Conservation (phyloP, 1,140 invertebrate genomes). For the Daktulosphaira vitifoliae region DNA sequence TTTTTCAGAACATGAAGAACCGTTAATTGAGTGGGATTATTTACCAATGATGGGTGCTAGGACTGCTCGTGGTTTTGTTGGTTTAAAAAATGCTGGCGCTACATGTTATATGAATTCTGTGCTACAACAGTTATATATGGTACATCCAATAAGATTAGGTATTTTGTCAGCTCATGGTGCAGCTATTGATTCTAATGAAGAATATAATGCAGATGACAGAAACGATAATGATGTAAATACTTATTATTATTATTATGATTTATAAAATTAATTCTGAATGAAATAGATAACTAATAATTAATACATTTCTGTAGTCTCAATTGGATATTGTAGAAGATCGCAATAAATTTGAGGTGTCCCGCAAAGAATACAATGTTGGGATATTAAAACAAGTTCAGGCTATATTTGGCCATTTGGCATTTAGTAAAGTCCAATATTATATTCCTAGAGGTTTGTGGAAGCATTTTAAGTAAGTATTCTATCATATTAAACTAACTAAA, state of each 20-base stretch:
- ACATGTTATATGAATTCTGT: constrained; percentile 99
- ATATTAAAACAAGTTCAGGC: constrained; percentile 96
- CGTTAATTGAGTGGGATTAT: constrained; percentile 93
- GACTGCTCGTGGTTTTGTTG: constrained; percentile 83
- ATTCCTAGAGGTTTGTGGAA: constrained; percentile 94
- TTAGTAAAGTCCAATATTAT: constrained; percentile 94
- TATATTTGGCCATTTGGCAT: constrained; percentile 94
- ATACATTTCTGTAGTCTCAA: background rate
- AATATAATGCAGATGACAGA: constrained; percentile 73
- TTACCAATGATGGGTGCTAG: constrained; percentile 88
- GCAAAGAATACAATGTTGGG: constrained; percentile 87
- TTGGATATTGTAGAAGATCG: constrained; percentile 39
- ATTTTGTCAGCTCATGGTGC: constrained; percentile 72
- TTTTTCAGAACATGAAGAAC: constrained; percentile 59
- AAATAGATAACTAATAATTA: no score
- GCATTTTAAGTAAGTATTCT: constrained; percentile 73
- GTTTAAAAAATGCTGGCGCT: constrained; percentile 95
- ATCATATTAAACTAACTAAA: background rate
- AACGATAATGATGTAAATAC: constrained; percentile 29
- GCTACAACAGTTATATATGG: constrained; percentile 94
- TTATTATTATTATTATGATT: no score
- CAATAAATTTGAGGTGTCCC: constrained; percentile 42
- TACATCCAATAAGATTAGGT: constrained; percentile 76
- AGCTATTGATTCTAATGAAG: constrained; percentile 77
- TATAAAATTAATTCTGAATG: no score